Base-by-base conservation (phyloP, 2,888 invertebrate species). In the Monopis laevigella region DNA sequence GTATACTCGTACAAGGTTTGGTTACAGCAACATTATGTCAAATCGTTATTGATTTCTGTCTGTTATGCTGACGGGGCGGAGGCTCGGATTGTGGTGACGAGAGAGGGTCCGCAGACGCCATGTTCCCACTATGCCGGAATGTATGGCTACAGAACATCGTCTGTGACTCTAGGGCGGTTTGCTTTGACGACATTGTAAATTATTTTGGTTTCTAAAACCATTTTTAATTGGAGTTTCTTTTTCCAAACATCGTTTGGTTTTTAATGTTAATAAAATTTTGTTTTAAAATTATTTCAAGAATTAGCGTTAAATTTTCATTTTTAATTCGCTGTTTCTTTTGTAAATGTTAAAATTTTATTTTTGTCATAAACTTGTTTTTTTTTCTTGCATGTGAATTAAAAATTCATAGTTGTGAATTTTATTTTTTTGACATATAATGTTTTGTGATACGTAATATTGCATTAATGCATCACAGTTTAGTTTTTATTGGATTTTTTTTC, bases 401-500 rank as follows among this genome's bases (percentile, higher is more conserved):
- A 82, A 82, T 82, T 82, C 82, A 80, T 77, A 77, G 62, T 78
- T 82, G 82, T 82, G 82, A 82, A 82, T 82, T 78, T 64, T 70
- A 78, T 71, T 64, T 70, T 80, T 72, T 65, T 69, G 73, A 80
- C 80, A 80, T 80, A 67, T 68, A 80, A 80, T 80, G 78, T 80
- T 78, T 78, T 80, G 80, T 80, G 80, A 80, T 80, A 80, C 65
- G 64, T 70, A 67, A 69, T 66, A 65, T 67, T 73, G 77, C 75
- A 77, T 74, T 70, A 78, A 75, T 74, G 77, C 78, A 67, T 69
- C 70, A 70, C 62, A 62, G 68, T 67, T 64, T 62, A 61, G 57
- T 56, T 62, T 59, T 60, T 58, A 45, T 46, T 60, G 39, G 55
- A 39, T 29, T 54, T 61, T 46, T 48, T 51, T 47, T 59, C 51